A percentile compares a stretch with the other conserved stretches of the same genome.
Evolutionary conservation across 2,797 vertebrate species (phyloP).

Genomic region (Bothrops alternatus): DNA sequence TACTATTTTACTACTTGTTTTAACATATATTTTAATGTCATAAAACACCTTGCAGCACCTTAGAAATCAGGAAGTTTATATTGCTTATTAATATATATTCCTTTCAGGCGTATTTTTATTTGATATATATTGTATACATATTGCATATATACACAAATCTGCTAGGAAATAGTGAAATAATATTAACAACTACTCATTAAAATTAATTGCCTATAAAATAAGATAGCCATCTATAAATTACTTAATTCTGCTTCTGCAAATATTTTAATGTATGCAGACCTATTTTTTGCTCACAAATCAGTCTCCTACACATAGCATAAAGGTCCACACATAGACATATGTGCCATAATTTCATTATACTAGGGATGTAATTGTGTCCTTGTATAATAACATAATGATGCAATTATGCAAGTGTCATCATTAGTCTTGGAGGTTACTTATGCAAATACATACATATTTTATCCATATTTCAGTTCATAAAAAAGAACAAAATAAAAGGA

Average conservation of each 20-base stretch:
- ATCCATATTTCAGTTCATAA: no score
- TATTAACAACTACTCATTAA: background rate
- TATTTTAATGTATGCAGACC: background rate
- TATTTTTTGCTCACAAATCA: background rate
- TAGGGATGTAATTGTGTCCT: no score
- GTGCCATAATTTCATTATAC: no score
- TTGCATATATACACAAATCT: background rate
- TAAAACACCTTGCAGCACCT: background rate
- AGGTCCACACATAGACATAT: background rate
- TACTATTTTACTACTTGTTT: background rate
- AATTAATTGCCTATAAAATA: background rate
- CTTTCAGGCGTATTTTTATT: background rate
- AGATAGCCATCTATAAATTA: background rate
- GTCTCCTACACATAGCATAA: background rate
- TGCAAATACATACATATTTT: background rate
- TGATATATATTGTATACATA: background rate
- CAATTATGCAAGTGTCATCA: no score
- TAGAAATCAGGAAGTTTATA: background rate
- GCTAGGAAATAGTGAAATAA: background rate
- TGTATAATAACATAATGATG: no score
- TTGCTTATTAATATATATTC: background rate
- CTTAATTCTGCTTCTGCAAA: background rate
- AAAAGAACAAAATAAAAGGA: no score
- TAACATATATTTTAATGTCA: background rate
- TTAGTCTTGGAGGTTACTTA: no score